Evolutionary conservation across 1,140 invertebrate species (phyloP).

Genomic region (Lethocerus indicus): DNA sequence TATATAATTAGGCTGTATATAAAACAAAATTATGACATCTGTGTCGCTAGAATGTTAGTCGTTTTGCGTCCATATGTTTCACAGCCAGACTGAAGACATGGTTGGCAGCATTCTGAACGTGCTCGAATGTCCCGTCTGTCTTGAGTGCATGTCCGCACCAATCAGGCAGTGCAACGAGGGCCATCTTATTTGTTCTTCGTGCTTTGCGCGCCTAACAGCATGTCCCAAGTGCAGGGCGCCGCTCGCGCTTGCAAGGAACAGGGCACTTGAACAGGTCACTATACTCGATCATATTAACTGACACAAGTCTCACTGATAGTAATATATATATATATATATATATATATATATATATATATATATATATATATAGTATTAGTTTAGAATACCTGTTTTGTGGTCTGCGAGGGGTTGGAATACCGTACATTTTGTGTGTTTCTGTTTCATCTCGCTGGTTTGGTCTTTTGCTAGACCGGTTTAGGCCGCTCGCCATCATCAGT

Average conservation of each 20-base stretch:
- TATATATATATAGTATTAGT: slow-evolving; percentile 11
- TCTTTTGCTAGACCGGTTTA: not conserved
- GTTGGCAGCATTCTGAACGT: slow-evolving; percentile 17
- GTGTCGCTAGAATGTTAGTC: too few relatives aligned
- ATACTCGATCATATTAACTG: too few relatives aligned
- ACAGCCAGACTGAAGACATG: too few relatives aligned
- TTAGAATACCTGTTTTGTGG: not conserved
- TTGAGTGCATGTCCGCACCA: slow-evolving; percentile 38
- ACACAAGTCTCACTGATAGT: slow-evolving; percentile 1
- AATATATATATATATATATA: not conserved
- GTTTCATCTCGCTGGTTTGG: not conserved
- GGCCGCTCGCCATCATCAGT: too few relatives aligned
- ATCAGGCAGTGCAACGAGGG: slow-evolving; percentile 46
- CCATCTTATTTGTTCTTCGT: slow-evolving; percentile 41
- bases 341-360: not conserved
- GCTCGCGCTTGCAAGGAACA: slow-evolving; percentile 16
- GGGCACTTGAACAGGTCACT: slow-evolving; percentile 16
- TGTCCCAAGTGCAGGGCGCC: slow-evolving; percentile 35
- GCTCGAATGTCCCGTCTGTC: slow-evolving; percentile 43
- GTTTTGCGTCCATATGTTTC: too few relatives aligned
- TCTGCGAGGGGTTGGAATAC: not conserved
- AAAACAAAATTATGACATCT: too few relatives aligned
- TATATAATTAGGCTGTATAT: too few relatives aligned
- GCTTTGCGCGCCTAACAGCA: slow-evolving; percentile 33
- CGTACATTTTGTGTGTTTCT: not conserved